Conservation (phyloP, 2,797 vertebrate genomes). For the Takifugu rubripes region DNA sequence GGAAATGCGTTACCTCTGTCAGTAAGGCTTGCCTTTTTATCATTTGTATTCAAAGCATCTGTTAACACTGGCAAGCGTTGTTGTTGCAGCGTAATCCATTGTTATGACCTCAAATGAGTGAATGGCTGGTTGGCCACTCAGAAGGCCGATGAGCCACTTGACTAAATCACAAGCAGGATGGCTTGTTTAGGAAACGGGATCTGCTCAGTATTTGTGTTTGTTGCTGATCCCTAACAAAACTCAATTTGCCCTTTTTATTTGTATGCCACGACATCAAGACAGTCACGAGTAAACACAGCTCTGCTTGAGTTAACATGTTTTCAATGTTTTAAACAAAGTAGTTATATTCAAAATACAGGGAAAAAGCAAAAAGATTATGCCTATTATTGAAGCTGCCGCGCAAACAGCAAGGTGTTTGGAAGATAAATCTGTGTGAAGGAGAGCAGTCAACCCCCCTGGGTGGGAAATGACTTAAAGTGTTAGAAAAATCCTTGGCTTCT, state of each 20-base stretch:
- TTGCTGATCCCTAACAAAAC: slow-evolving; percentile 17
- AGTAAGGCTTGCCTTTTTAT: slow-evolving; percentile 15
- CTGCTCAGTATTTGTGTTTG: slow-evolving; percentile 27
- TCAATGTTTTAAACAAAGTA: slow-evolving; percentile 3
- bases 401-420: slow-evolving; percentile 26
- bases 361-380: not conserved
- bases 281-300: slow-evolving; percentile 10
- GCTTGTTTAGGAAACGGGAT: slow-evolving; percentile 37
- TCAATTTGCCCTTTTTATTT: not conserved
- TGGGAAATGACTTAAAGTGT: slow-evolving; percentile 49
- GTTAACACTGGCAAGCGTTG: slow-evolving; percentile 46
- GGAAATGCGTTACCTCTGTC: not conserved
- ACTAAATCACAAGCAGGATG: slow-evolving; percentile 52
- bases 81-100: slow-evolving; percentile 70
- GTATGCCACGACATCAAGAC: not conserved
- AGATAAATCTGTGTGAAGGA: slow-evolving; percentile 34
- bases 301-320: slow-evolving; percentile 2
- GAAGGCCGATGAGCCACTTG: slow-evolving; percentile 61
- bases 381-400: slow-evolving; percentile 9
- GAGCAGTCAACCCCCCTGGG: slow-evolving; percentile 50
- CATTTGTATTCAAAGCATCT: slow-evolving; percentile 35
- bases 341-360: slow-evolving; percentile 4
- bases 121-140: slow-evolving; percentile 43
- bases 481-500: slow-evolving; percentile 46
- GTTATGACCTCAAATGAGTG: slow-evolving; percentile 61